These are phyloP conservation scores for Ceratitis capitata DNA, from an alignment of 1,140 invertebrate genomes.

Conservation along the genomic window DNA sequence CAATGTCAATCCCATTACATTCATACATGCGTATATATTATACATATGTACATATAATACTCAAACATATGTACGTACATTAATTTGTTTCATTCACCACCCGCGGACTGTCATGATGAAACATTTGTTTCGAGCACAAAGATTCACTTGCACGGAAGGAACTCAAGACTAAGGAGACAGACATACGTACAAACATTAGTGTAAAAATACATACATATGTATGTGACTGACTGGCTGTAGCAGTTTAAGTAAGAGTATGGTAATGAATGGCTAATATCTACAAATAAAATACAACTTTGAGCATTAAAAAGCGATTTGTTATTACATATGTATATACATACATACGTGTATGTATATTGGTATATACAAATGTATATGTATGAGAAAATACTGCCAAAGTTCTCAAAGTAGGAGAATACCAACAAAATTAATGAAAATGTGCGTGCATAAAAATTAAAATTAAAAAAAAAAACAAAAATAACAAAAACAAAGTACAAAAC, in stretches of 20 bases:
- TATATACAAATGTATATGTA: no score
- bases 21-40: neutral
- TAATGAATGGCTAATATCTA: neutral
- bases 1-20: neutral
- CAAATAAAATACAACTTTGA: conserved; percentile 26
- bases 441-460: neutral
- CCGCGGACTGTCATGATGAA: conserved; percentile 4
- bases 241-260: neutral
- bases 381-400: no score
- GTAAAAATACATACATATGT: neutral
- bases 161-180: neutral
- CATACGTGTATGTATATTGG: no score
- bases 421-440: neutral
- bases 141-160: conserved; percentile 15
- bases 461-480: neutral
- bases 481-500: neutral
- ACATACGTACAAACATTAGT: neutral
- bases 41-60: neutral
- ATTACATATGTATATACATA: neutral
- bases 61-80: neutral
- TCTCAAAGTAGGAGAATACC: neutral
- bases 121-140: conserved; percentile 1
- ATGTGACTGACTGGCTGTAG: neutral
- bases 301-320: conserved; percentile 36
- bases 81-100: conserved; percentile 24